Evolutionary conservation across 2,797 vertebrate genomes (phyloP), one percentile per base, ranked within the genome.

Genomic region (Spinus pinus): DNA sequence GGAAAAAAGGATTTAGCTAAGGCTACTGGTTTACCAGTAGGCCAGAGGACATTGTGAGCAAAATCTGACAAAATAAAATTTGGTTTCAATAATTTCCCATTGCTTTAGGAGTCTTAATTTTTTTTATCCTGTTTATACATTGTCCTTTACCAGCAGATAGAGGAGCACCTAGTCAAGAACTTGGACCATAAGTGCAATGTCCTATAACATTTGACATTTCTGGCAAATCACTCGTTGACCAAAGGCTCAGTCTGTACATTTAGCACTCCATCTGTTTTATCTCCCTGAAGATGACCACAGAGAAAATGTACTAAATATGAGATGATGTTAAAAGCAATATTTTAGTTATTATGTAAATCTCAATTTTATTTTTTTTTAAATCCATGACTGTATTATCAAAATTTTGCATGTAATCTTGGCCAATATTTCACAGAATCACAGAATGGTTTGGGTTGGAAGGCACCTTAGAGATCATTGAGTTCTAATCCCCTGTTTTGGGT

Each of bases 291-390:
- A 35, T 60, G 51, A 54, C 14, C 54, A 53, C 13, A 57, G 19
- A 61, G 25, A 58, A 88, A 72, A 25, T 35, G 4, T 13, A 25
- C 28, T 50, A 57, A 74, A 77, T 8, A 10, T 28, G 11, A 62
- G 10, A 18, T 62, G 2, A 42, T 25, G 25, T 67, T 85, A 77
- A 24, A 92, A 81, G n/a, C 33, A 67, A 20, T 31, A 44, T 65
- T 91, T 77, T 5, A 42, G 16, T 51, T 80, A 56, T 42, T 47
- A 33, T 13, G 4, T 51, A 35, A 70, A 30, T 11, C 2, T 51
- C 23, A 24, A 25, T 3, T 31, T 44, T 18, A 6, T 35, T 49
- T 37, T 70, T 4, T 4, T 20, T 0, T 11, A 0, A 0, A 58
- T 67, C 7, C 6, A 6, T 50, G 1, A 47, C 4, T 81, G 0